Evolutionary conservation across 2,113 vertebrate genomes (phyloP).

Genomic region (Oncorhynchus gorbuscha): DNA sequence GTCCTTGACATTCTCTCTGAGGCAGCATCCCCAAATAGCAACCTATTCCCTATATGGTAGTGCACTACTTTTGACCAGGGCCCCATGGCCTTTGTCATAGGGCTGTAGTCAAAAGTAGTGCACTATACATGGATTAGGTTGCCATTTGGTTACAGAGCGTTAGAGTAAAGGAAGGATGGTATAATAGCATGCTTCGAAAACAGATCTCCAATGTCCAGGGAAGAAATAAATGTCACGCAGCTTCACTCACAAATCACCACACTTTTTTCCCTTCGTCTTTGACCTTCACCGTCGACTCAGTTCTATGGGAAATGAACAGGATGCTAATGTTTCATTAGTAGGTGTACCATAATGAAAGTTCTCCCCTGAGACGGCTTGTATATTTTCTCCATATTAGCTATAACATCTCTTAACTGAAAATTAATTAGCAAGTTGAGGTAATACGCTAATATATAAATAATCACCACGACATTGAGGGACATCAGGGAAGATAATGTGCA

Average conservation of each 20-base stretch:
- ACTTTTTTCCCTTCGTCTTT: conserved; percentile 39
- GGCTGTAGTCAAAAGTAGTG: too few species aligned
- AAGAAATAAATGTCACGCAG: conserved; percentile 71
- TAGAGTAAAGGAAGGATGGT: conserved; percentile 18
- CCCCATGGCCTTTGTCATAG: too few species aligned
- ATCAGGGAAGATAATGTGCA: conserved; percentile 40
- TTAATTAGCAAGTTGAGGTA: conserved; percentile 60
- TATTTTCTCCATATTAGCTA: conserved; percentile 43
- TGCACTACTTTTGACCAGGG: too few species aligned
- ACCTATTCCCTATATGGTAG: too few species aligned
- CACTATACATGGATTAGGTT: too few species aligned
- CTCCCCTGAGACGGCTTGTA: conserved; percentile 47
- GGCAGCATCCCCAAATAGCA: conserved; percentile 10
- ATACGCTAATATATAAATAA: conserved; percentile 56
- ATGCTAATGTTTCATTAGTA: conserved; percentile 57
- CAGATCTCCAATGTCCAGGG: conserved; percentile 61
- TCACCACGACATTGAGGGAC: conserved; percentile 58
- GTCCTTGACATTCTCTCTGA: conserved; percentile 76
- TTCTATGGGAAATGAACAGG: conserved; percentile 53
- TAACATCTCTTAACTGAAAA: conserved; percentile 50
- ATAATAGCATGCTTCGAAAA: conserved; percentile 62
- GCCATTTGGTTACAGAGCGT: too few species aligned
- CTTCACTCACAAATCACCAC: conserved; percentile 64
- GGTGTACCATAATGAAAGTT: conserved; percentile 51
- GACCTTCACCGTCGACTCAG: conserved; percentile 62